phyloP scores from a whole-genome alignment of 1,140 invertebrate genomes.

The Galleria mellonella region DNA sequence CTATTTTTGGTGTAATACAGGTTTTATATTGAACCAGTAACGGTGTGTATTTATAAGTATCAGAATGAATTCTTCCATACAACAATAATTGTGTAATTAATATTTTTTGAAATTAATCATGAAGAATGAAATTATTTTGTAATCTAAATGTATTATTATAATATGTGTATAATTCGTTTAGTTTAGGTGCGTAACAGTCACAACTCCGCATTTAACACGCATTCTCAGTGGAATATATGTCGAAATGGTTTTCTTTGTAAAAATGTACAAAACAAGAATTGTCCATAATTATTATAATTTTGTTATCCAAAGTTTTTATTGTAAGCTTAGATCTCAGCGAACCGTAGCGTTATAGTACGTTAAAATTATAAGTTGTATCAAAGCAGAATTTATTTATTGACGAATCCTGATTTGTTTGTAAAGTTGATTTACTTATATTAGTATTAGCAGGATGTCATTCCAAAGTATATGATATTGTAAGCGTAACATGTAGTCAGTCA shows the following conservation, averaged over 20 bases:
- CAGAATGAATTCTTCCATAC: slow-evolving; percentile 34
- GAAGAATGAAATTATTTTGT: slow-evolving; percentile 56
- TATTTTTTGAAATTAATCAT: slow-evolving; percentile 27
- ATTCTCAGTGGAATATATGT: slow-evolving; percentile 43
- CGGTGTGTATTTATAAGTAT: slow-evolving; percentile 16
- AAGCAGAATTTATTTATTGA: slow-evolving; percentile 70
- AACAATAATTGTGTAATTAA: slow-evolving; percentile 36
- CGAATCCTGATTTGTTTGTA: slow-evolving; percentile 42
- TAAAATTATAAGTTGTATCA: slow-evolving; percentile 9
- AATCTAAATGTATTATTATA: slow-evolving; percentile 37
- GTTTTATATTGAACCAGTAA: slow-evolving; percentile 26
- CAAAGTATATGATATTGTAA: slow-evolving; percentile 50
- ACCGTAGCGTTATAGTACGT: not conserved
- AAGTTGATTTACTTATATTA: slow-evolving; percentile 48
- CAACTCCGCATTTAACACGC: slow-evolving; percentile 49
- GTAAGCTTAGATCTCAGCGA: slow-evolving; percentile 68
- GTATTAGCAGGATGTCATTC: slow-evolving; percentile 61
- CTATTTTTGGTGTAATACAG: slow-evolving; percentile 37
- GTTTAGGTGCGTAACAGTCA: slow-evolving; percentile 48
- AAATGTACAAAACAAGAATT: slow-evolving; percentile 65
- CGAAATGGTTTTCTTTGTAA: slow-evolving; percentile 54
- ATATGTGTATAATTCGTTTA: slow-evolving; percentile 45
- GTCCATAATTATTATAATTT: slow-evolving; percentile 66
- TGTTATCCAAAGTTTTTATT: slow-evolving; percentile 71
- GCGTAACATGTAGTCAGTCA: slow-evolving; percentile 6